phyloP scores from a whole-genome alignment of 2,888 invertebrate genomes.

The Tenodera sinensis region DNA sequence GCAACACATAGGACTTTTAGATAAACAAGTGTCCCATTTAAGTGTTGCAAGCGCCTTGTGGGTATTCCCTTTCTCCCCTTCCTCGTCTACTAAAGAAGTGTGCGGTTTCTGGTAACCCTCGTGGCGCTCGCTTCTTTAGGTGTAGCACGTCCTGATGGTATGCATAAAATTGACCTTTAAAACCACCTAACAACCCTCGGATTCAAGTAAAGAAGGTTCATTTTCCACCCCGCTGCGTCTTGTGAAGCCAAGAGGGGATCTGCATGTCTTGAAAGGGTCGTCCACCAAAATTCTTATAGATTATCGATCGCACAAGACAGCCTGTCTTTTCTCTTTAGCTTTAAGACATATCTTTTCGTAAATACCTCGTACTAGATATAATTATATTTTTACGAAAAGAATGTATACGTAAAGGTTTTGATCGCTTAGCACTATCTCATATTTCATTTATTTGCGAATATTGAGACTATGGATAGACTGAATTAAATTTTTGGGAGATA shows the following conservation, averaged over 20 bases:
- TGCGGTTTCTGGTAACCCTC: neutral
- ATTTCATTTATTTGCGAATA: too few species aligned
- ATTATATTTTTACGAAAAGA: too few species aligned
- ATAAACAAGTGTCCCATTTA: too few species aligned
- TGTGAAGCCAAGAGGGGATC: conserved; percentile 8
- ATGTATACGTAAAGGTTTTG: too few species aligned
- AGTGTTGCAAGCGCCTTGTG: neutral
- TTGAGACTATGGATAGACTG: too few species aligned
- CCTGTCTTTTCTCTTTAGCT: neutral
- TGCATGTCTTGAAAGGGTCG: conserved; percentile 15
- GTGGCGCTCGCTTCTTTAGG: neutral
- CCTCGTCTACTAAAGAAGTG: neutral
- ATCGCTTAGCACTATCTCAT: too few species aligned
- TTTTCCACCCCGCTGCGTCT: conserved; percentile 29
- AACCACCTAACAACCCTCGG: conserved; percentile 26
- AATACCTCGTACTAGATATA: too few species aligned
- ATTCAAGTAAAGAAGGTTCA: conserved; percentile 27
- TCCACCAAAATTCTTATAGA: conserved; percentile 23
- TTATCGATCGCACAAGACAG: conserved; percentile 22
- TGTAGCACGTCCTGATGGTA: conserved; percentile 14
- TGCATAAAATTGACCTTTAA: conserved; percentile 31
- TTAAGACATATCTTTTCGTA: neutral
- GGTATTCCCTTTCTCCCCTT: neutral
- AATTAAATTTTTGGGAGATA: too few species aligned
- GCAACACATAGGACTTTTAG: too few species aligned